phyloP scores from a whole-genome alignment of 1,140 invertebrate species.

The Drosophila tristis region DNA sequence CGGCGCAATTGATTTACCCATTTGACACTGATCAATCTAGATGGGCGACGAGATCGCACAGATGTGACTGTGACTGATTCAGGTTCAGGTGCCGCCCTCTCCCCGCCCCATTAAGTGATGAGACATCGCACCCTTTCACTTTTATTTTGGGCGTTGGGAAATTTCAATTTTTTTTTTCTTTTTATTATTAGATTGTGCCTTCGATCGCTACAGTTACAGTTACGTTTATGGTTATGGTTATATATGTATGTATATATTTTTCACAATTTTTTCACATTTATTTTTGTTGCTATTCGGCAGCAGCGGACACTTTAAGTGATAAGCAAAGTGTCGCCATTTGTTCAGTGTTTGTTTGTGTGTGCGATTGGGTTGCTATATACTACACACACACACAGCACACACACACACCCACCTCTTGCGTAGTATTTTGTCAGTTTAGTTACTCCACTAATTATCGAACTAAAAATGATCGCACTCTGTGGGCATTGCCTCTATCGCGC shows the following conservation, averaged over 20 bases:
- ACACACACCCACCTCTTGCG: no score
- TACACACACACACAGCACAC: background rate
- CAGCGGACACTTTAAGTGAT: constrained; percentile 71
- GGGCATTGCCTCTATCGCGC: background rate
- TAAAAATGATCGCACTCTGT: constrained; percentile 45
- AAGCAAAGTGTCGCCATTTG: constrained; percentile 72
- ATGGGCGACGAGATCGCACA: background rate
- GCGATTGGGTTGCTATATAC: constrained; percentile 26
- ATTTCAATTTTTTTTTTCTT: constrained; percentile 34
- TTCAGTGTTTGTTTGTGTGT: constrained; percentile 26
- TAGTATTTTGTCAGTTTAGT: constrained; percentile 42
- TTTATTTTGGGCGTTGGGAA: background rate
- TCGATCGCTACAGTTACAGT: no score
- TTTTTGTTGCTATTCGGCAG: constrained; percentile 36
- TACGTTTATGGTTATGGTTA: constrained; percentile 4
- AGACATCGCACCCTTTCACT: background rate
- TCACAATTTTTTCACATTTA: constrained; percentile 27
- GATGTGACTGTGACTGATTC: constrained; percentile 12
- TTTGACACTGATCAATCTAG: constrained; percentile 41
- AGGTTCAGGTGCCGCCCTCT: constrained; percentile 3
- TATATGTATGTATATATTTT: constrained; percentile 9
- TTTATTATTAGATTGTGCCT: constrained; percentile 52
- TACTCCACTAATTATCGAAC: constrained; percentile 75
- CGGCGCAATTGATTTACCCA: constrained; percentile 38
- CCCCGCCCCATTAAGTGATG: no score